Evolutionary conservation across 1,140 invertebrate genomes (phyloP).

Genomic region (Monochamus saltuarius): DNA sequence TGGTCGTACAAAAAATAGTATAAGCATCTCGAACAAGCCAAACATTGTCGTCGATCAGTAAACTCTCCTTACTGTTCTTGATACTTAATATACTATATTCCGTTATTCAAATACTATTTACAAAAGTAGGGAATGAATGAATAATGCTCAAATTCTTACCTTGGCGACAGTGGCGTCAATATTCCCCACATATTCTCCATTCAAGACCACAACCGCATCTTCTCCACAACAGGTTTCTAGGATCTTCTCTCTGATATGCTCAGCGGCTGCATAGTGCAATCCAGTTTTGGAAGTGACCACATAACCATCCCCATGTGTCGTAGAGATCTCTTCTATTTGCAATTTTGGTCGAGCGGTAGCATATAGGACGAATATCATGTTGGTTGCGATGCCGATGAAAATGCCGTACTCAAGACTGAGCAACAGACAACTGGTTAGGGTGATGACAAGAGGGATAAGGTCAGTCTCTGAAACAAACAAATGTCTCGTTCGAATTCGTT

Average conservation of each 20-base stretch:
- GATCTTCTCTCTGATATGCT: conserved; percentile 61
- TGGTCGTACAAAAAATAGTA: too few species aligned
- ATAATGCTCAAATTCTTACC: conserved; percentile 32
- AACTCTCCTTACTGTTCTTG: too few species aligned
- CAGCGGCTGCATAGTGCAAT: conserved; percentile 66
- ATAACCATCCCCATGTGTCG: conserved; percentile 38
- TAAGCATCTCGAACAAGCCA: too few species aligned
- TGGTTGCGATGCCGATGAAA: conserved; percentile 65
- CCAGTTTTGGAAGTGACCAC: conserved; percentile 63
- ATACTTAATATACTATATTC: too few species aligned
- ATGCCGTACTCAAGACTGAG: conserved; percentile 73
- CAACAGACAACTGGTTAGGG: conserved; percentile 63
- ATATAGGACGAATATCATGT: conserved; percentile 68
- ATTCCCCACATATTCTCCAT: conserved; percentile 62
- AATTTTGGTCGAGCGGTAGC: conserved; percentile 63
- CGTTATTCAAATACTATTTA: too few species aligned
- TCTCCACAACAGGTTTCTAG: conserved; percentile 40
- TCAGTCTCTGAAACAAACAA: conserved; percentile 60
- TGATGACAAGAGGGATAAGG: conserved; percentile 63
- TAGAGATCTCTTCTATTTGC: conserved; percentile 42
- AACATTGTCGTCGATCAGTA: too few species aligned
- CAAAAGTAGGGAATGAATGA: too few species aligned
- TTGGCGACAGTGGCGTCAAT: conserved; percentile 59
- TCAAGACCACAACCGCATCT: conserved; percentile 57
- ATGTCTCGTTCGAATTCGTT: too few species aligned